Evolutionary conservation across 2,113 vertebrate species (phyloP).

Genomic region (Hemicordylus capensis): DNA sequence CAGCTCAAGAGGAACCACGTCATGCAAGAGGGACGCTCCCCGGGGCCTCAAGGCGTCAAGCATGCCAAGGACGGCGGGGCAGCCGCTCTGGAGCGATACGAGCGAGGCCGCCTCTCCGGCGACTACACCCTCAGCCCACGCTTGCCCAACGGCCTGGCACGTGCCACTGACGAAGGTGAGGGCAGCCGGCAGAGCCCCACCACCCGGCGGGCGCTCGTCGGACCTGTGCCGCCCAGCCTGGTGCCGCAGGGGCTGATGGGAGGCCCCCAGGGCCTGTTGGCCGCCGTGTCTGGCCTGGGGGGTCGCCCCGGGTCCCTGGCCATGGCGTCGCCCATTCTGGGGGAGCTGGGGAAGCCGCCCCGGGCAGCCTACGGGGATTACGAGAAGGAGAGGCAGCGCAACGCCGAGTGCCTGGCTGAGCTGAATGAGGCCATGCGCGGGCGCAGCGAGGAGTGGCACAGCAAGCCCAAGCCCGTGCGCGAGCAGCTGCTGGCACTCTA

Average conservation of each 20-base stretch:
- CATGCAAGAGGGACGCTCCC: slow-evolving; percentile 87
- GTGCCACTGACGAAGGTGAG: slow-evolving; percentile 76
- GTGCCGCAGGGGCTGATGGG: slow-evolving; percentile 81
- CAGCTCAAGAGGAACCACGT: slow-evolving; percentile 86
- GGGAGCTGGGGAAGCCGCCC: slow-evolving; percentile 76
- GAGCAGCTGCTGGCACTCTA: slow-evolving; percentile 83
- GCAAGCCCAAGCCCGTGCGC: slow-evolving; percentile 83
- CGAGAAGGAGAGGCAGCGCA: slow-evolving; percentile 80
- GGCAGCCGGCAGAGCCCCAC: slow-evolving; percentile 83
- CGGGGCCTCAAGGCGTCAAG: slow-evolving; percentile 84
- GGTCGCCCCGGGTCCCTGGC: slow-evolving; percentile 68
- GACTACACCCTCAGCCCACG: slow-evolving; percentile 75
- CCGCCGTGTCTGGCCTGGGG: slow-evolving; percentile 81
- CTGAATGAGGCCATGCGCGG: slow-evolving; percentile 84
- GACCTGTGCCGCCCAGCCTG: slow-evolving; percentile 80
- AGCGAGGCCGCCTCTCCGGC: slow-evolving; percentile 47
- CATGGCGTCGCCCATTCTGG: slow-evolving; percentile 75
- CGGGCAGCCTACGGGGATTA: slow-evolving; percentile 77
- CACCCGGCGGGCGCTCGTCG: slow-evolving; percentile 81
- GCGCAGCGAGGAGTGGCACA: slow-evolving; percentile 85
- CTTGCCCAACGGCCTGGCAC: slow-evolving; percentile 84
- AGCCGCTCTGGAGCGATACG: slow-evolving; percentile 61
- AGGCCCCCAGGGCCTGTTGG: slow-evolving; percentile 73
- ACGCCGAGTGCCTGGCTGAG: slow-evolving; percentile 73
- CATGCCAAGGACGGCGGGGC: slow-evolving; percentile 57